Evolutionary conservation across 2,888 invertebrate genomes (phyloP).

Genomic region (Uloborus plumipes): DNA sequence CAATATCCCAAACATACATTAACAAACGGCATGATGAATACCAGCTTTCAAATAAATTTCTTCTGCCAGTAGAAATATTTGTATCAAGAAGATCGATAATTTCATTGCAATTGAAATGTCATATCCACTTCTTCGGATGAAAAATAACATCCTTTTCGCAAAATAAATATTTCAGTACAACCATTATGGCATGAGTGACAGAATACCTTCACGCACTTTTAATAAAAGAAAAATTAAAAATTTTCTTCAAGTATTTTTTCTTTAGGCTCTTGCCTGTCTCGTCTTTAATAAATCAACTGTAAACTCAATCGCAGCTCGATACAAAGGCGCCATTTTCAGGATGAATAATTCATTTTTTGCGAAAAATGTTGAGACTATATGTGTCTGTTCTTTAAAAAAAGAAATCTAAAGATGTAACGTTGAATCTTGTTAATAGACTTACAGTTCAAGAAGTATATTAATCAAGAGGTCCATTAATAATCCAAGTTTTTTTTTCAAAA

Average conservation of each 20-base stretch:
- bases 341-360: slow-evolving; percentile 26
- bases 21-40: too few relatives aligned
- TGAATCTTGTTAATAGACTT: slow-evolving; percentile 24
- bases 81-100: too few relatives aligned
- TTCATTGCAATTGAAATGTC: slow-evolving; percentile 23
- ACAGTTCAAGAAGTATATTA: slow-evolving; percentile 21
- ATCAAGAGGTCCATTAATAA: slow-evolving; percentile 32
- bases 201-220: slow-evolving; percentile 6
- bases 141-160: slow-evolving; percentile 11
- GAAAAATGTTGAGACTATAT: neutral
- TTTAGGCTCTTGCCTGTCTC: slow-evolving; percentile 13
- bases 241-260: neutral
- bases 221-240: slow-evolving; percentile 17
- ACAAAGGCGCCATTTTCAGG: slow-evolving; percentile 23
- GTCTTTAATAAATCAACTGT: slow-evolving; percentile 43
- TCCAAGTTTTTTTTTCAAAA: slow-evolving; percentile 3
- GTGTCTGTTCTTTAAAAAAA: neutral
- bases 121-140: slow-evolving; percentile 6
- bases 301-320: slow-evolving; percentile 29
- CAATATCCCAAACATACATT: too few relatives aligned
- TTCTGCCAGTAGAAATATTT: too few relatives aligned
- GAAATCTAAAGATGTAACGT: neutral
- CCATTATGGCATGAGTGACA: slow-evolving; percentile 29
- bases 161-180: slow-evolving; percentile 40
- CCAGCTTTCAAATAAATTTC: too few relatives aligned